A percentile compares a stretch with the other conserved stretches of the same genome.
Conservation (phyloP, 2,888 invertebrate species). For the Gibbula magus region DNA sequence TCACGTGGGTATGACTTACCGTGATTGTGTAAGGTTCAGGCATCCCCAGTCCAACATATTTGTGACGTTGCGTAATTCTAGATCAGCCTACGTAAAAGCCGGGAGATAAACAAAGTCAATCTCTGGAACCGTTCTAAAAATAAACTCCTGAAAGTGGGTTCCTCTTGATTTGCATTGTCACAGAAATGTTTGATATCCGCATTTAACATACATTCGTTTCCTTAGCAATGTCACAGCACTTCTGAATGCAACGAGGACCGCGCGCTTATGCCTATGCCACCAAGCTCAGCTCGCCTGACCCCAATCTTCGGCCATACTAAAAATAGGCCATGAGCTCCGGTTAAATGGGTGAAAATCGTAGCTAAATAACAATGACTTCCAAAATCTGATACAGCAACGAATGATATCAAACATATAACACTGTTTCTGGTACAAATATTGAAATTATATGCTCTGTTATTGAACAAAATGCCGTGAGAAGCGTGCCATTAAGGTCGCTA, state of each 20-base stretch:
- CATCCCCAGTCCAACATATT: constrained; percentile 3
- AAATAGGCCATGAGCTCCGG: constrained; percentile 22
- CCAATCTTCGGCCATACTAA: constrained; percentile 14
- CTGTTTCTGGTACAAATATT: too few species aligned
- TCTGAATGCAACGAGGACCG: neutral
- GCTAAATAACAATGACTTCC: neutral
- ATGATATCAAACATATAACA: too few species aligned
- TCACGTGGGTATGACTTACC: neutral
- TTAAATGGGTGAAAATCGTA: neutral
- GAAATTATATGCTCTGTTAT: too few species aligned
- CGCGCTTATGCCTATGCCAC: neutral
- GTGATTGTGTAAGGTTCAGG: neutral
- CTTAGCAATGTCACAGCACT: neutral
- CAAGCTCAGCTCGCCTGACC: constrained; percentile 1
- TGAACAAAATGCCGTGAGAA: neutral
- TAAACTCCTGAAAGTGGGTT: too few species aligned
- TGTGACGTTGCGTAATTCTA: constrained; percentile 1
- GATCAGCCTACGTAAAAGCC: neutral
- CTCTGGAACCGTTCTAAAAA: neutral
- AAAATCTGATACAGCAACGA: neutral
- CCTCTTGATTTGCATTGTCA: too few species aligned
- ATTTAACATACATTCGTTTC: neutral
- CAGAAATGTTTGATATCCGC: neutral
- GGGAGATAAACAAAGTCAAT: neutral
- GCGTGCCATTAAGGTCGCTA: neutral